Evolutionary conservation across 2,888 invertebrate genomes (phyloP).

Genomic region (Koerneria pararmatus): DNA sequence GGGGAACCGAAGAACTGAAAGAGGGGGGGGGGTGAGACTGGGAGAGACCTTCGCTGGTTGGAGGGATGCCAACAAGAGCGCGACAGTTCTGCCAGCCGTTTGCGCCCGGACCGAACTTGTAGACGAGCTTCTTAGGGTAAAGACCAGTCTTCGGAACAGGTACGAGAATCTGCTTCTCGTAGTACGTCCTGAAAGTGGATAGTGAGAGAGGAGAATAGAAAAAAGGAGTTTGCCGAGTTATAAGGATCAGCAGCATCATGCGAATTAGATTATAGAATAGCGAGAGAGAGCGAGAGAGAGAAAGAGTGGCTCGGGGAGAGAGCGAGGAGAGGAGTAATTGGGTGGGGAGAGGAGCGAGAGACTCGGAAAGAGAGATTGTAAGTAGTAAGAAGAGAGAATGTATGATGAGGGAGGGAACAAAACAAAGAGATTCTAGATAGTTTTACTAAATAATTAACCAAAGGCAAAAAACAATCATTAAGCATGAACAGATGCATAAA

Average conservation of each 20-base stretch:
- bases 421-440: conserved; percentile 11
- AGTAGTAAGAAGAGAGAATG: neutral
- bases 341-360: conserved; percentile 2
- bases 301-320: neutral
- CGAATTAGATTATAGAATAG: neutral
- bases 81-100: conserved; percentile 57
- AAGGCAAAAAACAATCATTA: too few species aligned
- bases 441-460: too few species aligned
- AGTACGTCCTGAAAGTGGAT: conserved; percentile 60
- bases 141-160: conserved; percentile 62
- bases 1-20: conserved; percentile 3
- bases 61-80: conserved; percentile 23
- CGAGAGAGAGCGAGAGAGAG: neutral
- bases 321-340: neutral
- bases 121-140: conserved; percentile 62
- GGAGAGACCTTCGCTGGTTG: conserved; percentile 1
- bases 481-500: too few species aligned
- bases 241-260: neutral
- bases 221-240: neutral
- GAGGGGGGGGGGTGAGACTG: neutral
- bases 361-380: neutral
- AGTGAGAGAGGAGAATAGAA: neutral
- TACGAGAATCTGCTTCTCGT: conserved; percentile 61
- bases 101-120: conserved; percentile 61
- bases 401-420: neutral